These are phyloP conservation scores for Cephalopholis sonnerati DNA, from an alignment of 2,113 vertebrate genomes.

Conservation along the genomic window DNA sequence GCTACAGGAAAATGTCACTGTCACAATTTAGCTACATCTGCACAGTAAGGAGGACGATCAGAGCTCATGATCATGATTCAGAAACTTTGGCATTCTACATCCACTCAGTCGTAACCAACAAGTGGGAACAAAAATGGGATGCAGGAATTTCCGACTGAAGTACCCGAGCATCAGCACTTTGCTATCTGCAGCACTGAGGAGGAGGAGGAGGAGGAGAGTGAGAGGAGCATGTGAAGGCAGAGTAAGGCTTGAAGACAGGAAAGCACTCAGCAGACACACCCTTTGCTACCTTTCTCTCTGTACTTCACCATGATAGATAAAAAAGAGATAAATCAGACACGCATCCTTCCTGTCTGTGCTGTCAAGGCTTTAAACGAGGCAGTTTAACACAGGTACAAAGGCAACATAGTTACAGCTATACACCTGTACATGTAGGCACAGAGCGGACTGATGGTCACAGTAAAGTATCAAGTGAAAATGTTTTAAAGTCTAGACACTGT, in stretches of 20 bases:
- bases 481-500: too few relatives aligned
- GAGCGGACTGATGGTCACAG: not conserved
- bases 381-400: constrained; percentile 4
- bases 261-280: not conserved
- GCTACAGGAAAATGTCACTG: not conserved
- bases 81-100: not conserved
- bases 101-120: not conserved
- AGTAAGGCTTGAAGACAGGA: not conserved
- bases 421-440: not conserved
- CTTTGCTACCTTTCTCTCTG: not conserved
- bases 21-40: not conserved
- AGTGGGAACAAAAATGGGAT: not conserved
- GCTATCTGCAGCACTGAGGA: not conserved
- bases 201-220: too few relatives aligned
- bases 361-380: not conserved
- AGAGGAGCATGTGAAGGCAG: constrained; percentile 15
- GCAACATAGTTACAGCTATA: not conserved
- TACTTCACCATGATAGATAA: not conserved
- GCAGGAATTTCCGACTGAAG: constrained; percentile 24
- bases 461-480: not conserved
- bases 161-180: not conserved
- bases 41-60: not conserved
- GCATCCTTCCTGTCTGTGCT: not conserved
- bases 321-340: too few relatives aligned
- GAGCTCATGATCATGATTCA: not conserved